These are phyloP conservation scores for Microplitis manilae DNA, from an alignment of 2,888 invertebrate species.

Conservation along the genomic window DNA sequence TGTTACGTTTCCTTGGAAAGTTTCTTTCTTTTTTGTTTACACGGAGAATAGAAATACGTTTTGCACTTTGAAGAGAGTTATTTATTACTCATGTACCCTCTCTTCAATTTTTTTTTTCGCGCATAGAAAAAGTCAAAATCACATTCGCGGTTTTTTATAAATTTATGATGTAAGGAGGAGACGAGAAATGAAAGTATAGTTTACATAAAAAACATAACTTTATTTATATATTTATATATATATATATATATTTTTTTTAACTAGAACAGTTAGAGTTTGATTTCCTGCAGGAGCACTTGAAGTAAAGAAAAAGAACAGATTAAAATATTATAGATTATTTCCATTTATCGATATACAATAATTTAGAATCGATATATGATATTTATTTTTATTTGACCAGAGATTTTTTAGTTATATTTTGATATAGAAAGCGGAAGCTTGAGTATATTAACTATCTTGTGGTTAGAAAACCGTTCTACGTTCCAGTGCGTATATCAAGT, in stretches of 20 bases:
- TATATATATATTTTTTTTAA: background rate
- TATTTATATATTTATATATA: background rate
- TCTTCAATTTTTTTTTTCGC: background rate
- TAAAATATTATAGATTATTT: background rate
- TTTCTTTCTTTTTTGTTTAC: conserved; percentile 1
- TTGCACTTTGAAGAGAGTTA: conserved; percentile 27
- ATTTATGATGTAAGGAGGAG: background rate
- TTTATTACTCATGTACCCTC: conserved; percentile 6
- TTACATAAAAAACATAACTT: conserved; percentile 23
- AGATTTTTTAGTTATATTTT: conserved; percentile 23
- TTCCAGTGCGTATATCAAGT: conserved; percentile 24
- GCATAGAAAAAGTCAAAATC: background rate
- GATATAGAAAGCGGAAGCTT: background rate
- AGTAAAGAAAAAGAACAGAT: background rate
- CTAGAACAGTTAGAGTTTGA: conserved; percentile 2
- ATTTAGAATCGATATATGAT: conserved; percentile 4
- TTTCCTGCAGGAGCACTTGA: conserved; percentile 20
- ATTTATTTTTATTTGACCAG: background rate
- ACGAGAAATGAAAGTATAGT: conserved; percentile 14
- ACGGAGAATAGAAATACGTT: conserved; percentile 22
- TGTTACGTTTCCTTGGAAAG: conserved; percentile 29
- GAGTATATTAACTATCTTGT: conserved; percentile 17
- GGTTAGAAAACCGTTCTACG: conserved; percentile 29
- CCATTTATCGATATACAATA: background rate
- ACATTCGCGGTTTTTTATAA: background rate